Evolutionary conservation across 2,888 invertebrate genomes (phyloP).

Genomic region (Trichogramma evanescens): DNA sequence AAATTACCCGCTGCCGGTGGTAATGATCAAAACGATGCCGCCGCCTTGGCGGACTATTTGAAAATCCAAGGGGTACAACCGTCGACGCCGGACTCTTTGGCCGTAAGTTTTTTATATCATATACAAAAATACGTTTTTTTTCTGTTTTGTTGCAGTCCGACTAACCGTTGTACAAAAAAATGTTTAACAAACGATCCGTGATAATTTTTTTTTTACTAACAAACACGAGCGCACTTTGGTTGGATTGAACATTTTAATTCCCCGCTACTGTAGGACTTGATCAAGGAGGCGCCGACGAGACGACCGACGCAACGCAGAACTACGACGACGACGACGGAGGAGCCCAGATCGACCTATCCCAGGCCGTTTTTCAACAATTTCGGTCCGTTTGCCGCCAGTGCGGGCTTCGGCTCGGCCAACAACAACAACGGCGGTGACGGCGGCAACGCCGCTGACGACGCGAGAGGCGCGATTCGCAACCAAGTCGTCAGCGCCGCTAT

Average conservation of each 20-base stretch:
- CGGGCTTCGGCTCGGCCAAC: neutral
- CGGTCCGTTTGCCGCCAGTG: conserved; percentile 29
- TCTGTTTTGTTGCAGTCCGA: neutral
- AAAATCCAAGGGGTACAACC: conserved; percentile 69
- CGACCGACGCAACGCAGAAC: conserved; percentile 12
- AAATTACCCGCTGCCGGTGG: conserved; percentile 31
- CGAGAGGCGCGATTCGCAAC: conserved; percentile 41
- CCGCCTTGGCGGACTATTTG: conserved; percentile 61
- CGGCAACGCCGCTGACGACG: conserved; percentile 10
- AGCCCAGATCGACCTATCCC: conserved; percentile 44
- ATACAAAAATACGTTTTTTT: neutral
- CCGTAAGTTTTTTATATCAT: conserved; percentile 47
- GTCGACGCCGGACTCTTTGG: conserved; percentile 58
- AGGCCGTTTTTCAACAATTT: conserved; percentile 41
- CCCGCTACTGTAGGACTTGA: conserved; percentile 5
- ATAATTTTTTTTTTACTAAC: neutral
- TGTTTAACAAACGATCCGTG: neutral
- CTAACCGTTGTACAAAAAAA: neutral
- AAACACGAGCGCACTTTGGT: too few species aligned
- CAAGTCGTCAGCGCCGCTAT: conserved; percentile 66
- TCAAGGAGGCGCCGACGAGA: neutral
- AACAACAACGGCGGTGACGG: conserved; percentile 1
- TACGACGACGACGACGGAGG: conserved; percentile 41
- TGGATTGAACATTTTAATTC: too few species aligned
- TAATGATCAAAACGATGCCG: conserved; percentile 56